Evolutionary conservation across 2,888 invertebrate genomes (phyloP), one percentile per base, ranked within the genome.

Genomic region (Heliconius charithonia): DNA sequence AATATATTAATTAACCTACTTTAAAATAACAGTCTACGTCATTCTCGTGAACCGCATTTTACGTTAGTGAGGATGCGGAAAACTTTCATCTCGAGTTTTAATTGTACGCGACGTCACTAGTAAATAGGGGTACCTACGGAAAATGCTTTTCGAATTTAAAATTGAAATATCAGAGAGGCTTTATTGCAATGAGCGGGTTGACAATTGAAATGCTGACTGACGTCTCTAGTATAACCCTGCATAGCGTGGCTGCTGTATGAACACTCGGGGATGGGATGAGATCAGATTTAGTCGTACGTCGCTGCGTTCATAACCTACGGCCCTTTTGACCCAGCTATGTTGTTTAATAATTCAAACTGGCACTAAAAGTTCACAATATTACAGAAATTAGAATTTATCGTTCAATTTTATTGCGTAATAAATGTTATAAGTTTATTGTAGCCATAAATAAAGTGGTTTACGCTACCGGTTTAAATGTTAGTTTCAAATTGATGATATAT

Each of bases 131-230:
- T 51, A 51, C 51, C 19, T 51, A 51, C 7, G 45, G 76, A 82
- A 83, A 85, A 82, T 80, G 81, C 76, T 81, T 81, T 83, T 72
- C 41, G 72, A 56, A 72, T 72, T 72, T 81, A 81, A 79, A 82
- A 79, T 78, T 80, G 80, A 84, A 85, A 86, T 86, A 86, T 86
- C 85, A 84, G 83, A 82, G 81, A 80, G 79, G 80, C 82, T 83
- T 82, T 82, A 82, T 85, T 84, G 85, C 83, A 83, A 84, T 84
- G 88, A 86, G 85, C 84, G 85, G 85, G 85, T 82, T 81, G 82
- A 89, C 88, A 89, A 87, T 87, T 85, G 87, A 85, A 88, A 87
- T 81, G 86, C 87, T 87, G 87, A 88, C 87, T 87, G 87, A 88
- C 85, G 84, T 83, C 83, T 85, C 81, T 65, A 37, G 41, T n/a